Evolutionary conservation across 2,888 invertebrate genomes (phyloP), one percentile per base, ranked within the genome.

Genomic region (Lamellibrachia columna): DNA sequence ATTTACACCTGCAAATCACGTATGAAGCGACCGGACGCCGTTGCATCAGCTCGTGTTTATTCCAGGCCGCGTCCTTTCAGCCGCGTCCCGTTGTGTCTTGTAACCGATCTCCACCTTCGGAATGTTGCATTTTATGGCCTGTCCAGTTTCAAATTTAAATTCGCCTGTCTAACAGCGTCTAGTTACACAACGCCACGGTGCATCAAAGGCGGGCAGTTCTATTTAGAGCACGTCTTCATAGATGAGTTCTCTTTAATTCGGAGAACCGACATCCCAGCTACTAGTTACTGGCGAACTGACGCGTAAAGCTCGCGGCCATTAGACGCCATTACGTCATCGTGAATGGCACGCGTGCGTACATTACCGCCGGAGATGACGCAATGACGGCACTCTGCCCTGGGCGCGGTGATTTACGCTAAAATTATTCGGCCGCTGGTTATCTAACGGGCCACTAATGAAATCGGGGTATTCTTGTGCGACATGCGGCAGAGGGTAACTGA

Each of bases 271-370:
- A 75, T 11, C 75, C 75, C 75, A 75, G 75, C 75, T 75, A 75
- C 75, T 75, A 75, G 75, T 75, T 75, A 75, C 75, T 75, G 75
- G 15, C 75, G 11, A 75, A 75, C 75, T 75, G 75, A 22, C 6
- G 75, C 75, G n/a, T 22, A 75, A 11, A 75, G 75, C 75, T 22
- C 75, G 75, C 75, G 75, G 75, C 75, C 75, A 75, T 75, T 75
- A 75, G 22, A 15, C 75, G 3, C 75, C 11, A 75, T 75, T 75
- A 75, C 75, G 75, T 75, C 11, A 75, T 75, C 75, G 75, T 75
- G 75, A 75, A 75, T 75, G 75, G 75, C 75, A 75, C 75, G 75
- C 75, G 75, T 75, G 75, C 75, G 75, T n/a, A 75, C 75, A 75
- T 75, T 75, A 75, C 75, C 75, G 75, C 75, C 75, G 75, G 75